These are phyloP conservation scores for Papilio demoleus DNA, from an alignment of 2,888 invertebrate species.

Conservation along the genomic window DNA sequence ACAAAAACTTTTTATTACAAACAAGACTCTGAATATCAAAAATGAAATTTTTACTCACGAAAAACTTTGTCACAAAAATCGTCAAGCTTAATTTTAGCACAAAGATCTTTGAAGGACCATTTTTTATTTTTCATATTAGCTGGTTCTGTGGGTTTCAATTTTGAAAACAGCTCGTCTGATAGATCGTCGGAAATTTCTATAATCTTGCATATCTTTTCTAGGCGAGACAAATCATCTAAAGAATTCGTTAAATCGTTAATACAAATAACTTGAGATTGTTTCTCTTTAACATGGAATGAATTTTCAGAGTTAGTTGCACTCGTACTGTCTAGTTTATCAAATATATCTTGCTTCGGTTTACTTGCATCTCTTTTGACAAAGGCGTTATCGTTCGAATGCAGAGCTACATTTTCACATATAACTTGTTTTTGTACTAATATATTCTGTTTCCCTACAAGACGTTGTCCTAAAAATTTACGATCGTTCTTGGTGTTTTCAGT, in stretches of 20 bases:
- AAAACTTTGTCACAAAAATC: constrained; percentile 74
- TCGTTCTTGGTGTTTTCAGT: constrained; percentile 1
- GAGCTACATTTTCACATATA: constrained; percentile 45
- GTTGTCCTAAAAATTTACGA: constrained; percentile 16
- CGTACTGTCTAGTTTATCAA: constrained; percentile 73
- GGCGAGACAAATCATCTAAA: constrained; percentile 66
- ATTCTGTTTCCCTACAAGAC: constrained; percentile 13
- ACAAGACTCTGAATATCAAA: neutral
- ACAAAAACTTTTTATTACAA: constrained; percentile 18
- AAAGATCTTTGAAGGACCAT: constrained; percentile 77
- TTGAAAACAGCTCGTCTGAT: constrained; percentile 69
- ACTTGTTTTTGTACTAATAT: constrained; percentile 18
- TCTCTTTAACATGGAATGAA: constrained; percentile 67
- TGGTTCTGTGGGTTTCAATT: constrained; percentile 51
- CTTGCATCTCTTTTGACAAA: constrained; percentile 49
- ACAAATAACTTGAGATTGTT: constrained; percentile 69
- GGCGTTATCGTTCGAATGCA: constrained; percentile 47
- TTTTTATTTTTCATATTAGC: constrained; percentile 49
- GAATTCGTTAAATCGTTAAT: constrained; percentile 70
- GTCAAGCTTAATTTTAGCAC: constrained; percentile 71
- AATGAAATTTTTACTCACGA: constrained; percentile 47
- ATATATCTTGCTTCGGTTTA: constrained; percentile 61
- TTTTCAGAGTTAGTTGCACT: constrained; percentile 69
- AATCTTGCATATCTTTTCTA: constrained; percentile 75
- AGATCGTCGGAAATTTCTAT: constrained; percentile 79